Conservation (phyloP, 2,797 vertebrate species). For the Lemur catta region DNA sequence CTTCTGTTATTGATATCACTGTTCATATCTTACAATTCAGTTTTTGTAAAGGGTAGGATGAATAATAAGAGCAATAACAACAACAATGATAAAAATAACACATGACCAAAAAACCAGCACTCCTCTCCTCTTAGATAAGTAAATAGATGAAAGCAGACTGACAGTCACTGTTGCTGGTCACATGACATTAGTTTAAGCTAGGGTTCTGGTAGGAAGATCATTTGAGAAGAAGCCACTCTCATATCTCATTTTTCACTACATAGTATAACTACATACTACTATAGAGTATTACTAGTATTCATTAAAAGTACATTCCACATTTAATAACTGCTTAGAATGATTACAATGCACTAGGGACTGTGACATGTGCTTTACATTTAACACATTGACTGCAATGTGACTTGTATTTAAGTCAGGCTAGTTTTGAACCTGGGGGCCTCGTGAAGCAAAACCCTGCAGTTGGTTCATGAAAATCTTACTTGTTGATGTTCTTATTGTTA, state of each 20-base stretch:
- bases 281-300: not conserved
- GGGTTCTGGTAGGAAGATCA: not conserved
- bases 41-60: not conserved
- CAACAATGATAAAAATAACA: not conserved
- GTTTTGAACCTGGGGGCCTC: no score
- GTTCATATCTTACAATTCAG: not conserved
- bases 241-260: not conserved
- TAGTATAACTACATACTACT: not conserved
- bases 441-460: no score
- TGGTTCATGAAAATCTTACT: no score
- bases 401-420: no score
- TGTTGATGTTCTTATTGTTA: no score
- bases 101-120: not conserved
- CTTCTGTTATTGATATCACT: not conserved
- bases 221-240: not conserved
- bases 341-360: not conserved
- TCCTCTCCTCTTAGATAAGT: not conserved
- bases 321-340: not conserved
- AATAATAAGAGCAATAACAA: conserved; percentile 11
- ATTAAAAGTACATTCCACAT: not conserved
- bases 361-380: not conserved
- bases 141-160: not conserved
- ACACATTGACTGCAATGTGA: no score
- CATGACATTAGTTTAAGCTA: not conserved
- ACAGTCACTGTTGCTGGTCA: not conserved